These are phyloP conservation scores for Plectrocnemia conspersa DNA, from an alignment of 1,140 invertebrate species.

Conservation along the genomic window DNA sequence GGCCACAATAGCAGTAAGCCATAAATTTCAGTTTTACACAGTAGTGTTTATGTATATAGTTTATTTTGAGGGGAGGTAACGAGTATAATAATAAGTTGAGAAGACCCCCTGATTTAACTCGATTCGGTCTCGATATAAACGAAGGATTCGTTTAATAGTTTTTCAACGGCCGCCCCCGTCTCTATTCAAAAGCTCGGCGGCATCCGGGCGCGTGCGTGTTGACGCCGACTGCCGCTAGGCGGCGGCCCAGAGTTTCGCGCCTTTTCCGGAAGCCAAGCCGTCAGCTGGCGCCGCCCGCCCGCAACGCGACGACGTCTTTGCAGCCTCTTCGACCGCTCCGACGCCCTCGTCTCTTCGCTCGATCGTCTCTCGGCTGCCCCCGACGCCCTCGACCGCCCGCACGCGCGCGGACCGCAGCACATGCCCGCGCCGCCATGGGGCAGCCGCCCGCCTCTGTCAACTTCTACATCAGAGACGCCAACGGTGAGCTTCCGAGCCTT, in stretches of 20 bases:
- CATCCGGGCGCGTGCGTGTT: neutral
- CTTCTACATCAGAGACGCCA: conserved; percentile 12
- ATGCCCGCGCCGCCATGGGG: neutral
- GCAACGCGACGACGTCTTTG: neutral
- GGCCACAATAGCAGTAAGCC: too few relatives aligned
- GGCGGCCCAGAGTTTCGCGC: conserved; percentile 42
- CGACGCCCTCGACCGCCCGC: neutral
- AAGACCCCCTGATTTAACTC: too few relatives aligned
- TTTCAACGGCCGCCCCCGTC: neutral
- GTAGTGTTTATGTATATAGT: too few relatives aligned
- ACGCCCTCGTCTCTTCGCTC: neutral
- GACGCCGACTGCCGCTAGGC: conserved; percentile 3
- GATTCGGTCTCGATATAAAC: neutral
- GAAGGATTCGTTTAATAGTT: neutral
- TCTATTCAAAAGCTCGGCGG: neutral
- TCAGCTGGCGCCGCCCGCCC: conserved; percentile 28
- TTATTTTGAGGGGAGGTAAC: too few relatives aligned
- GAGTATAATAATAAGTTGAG: too few relatives aligned
- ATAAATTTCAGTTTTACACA: too few relatives aligned
- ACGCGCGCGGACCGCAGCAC: neutral
- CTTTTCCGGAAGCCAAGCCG: conserved; percentile 48
- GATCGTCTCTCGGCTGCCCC: neutral
- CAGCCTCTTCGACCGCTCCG: neutral
- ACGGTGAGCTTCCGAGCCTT: neutral
- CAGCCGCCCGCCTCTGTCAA: neutral